Evolutionary conservation across 1,140 invertebrate species (phyloP), one percentile per base, ranked within the genome.

Genomic region (Asbolus verrucosus): DNA sequence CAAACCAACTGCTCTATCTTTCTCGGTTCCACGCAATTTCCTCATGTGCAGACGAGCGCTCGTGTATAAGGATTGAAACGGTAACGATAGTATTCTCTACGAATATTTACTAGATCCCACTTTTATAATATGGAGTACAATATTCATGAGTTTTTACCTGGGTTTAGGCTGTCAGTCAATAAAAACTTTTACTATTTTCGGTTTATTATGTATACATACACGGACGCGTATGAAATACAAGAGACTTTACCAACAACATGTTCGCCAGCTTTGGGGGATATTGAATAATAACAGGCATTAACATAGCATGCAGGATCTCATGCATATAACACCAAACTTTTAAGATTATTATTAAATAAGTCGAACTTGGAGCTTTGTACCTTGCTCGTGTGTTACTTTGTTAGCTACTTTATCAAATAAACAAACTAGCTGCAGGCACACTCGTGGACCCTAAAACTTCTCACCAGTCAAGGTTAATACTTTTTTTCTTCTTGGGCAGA

Each of bases 171-270:
- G 6, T 54, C 46, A 27, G 46, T 54, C 46, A 54, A 54, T 54
- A 54, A 54, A 54, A 54, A 54, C 46, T 54, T 46, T 54, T 27
- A 54, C 46, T 27, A 54, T 54, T 30, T 54, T 54, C 21, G 24
- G 46, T 54, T 54, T 54, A 54, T 54, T 50, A 50, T 50, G 16
- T 18, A 21, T 50, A n/a, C n/a, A 41, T 15, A 21, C 2, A 18
- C 16, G 16, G 16, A 54, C 46, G 46, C 27, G 46, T 6, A 54
- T 54, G 46, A 19, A 54, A 54, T 54, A 24, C 41, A 2, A 36
- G 33, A 6, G 33, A 19, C 18, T 27, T 11, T 9, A 54, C 9
- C 18, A 21, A 18, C 43, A 21, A 14, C 43, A 41, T 41, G 41
- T 46, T 46, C 19, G 46, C 46, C 46, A 24, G 46, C 46, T 54